phyloP scores from a whole-genome alignment of 2,888 invertebrate species.

The Eupeodes luniger region DNA sequence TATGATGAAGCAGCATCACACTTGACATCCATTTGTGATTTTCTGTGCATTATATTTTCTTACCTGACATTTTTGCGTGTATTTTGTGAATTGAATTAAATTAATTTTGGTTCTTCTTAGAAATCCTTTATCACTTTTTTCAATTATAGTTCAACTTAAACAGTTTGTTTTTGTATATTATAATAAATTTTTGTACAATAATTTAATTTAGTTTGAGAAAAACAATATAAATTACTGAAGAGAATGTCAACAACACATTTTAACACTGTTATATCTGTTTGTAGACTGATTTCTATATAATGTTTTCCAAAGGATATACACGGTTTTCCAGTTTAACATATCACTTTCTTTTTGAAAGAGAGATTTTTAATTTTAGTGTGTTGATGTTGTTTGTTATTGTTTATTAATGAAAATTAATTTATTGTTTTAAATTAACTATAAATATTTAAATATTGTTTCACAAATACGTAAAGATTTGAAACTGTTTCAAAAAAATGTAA shows the following conservation, averaged over 20 bases:
- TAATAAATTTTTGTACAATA: background rate
- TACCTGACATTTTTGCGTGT: slow-evolving; percentile 66
- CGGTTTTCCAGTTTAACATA: slow-evolving; percentile 44
- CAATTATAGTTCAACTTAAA: background rate
- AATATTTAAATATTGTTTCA: too few relatives aligned
- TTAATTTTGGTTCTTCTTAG: background rate
- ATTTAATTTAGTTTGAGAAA: slow-evolving; percentile 24
- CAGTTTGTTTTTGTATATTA: background rate
- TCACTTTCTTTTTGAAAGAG: background rate
- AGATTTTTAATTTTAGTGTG: background rate
- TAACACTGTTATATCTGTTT: slow-evolving; percentile 52
- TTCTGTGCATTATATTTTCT: slow-evolving; percentile 27
- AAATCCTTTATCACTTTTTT: background rate
- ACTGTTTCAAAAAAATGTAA: background rate
- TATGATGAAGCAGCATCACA: slow-evolving; percentile 25
- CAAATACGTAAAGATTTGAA: background rate
- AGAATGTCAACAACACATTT: slow-evolving; percentile 74
- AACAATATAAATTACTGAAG: slow-evolving; percentile 23
- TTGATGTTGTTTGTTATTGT: background rate
- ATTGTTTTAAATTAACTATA: too few relatives aligned
- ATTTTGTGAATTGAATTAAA: background rate
- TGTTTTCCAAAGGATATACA: slow-evolving; percentile 54
- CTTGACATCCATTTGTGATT: slow-evolving; percentile 14
- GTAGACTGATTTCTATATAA: slow-evolving; percentile 51
- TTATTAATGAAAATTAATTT: background rate